A percentile compares a stretch with the other conserved stretches of the same genome.
Evolutionary conservation across 2,113 vertebrate species (phyloP).

Genomic region (Grallaria varia): DNA sequence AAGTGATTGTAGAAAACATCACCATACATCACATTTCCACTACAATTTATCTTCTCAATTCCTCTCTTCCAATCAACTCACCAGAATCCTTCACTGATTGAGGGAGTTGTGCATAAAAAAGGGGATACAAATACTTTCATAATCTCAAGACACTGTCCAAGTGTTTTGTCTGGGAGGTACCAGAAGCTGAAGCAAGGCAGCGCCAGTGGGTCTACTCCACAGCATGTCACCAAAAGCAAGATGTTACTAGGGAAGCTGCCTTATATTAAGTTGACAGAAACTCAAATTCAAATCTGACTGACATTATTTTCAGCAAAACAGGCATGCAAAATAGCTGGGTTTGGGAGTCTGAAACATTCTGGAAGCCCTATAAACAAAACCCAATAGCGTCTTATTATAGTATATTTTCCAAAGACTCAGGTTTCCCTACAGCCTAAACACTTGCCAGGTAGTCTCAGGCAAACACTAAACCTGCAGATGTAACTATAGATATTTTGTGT

Average conservation of each 20-base stretch:
- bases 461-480: background rate
- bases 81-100: accelerated
- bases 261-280: background rate
- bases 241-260: background rate
- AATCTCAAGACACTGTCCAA: background rate
- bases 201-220: background rate
- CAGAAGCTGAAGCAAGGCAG: background rate
- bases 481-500: background rate
- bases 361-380: background rate
- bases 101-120: accelerated
- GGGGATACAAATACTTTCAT: background rate
- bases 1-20: background rate
- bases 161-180: accelerated
- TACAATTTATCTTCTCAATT: background rate
- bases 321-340: background rate
- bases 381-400: background rate
- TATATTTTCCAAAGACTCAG: background rate
- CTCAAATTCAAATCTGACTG: background rate
- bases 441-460: background rate
- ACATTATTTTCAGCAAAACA: background rate
- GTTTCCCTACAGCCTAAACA: background rate
- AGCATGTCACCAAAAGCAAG: background rate
- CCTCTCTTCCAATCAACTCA: background rate
- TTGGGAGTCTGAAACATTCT: slow-evolving; percentile 2
- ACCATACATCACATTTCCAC: background rate